phyloP scores from a whole-genome alignment of 2,888 invertebrate genomes.

The Chrysolina haemoptera region DNA sequence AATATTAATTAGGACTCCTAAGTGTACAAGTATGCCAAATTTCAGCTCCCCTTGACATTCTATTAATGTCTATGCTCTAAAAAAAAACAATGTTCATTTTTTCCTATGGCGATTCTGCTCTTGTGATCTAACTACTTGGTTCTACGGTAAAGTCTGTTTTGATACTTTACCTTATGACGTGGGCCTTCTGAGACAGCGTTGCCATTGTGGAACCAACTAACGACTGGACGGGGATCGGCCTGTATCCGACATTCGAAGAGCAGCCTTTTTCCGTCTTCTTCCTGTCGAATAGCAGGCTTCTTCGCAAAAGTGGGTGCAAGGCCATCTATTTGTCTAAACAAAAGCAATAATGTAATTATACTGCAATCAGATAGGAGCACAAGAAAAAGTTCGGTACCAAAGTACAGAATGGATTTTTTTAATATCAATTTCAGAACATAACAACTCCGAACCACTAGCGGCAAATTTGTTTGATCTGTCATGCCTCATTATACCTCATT shows the following conservation, averaged over 20 bases:
- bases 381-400: background rate
- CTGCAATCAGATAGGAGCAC: background rate
- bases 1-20: no score
- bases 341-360: conserved; percentile 19
- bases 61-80: no score
- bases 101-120: background rate
- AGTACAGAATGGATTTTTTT: background rate
- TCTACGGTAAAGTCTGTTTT: background rate
- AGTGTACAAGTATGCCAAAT: no score
- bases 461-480: no score
- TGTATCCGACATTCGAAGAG: conserved; percentile 96
- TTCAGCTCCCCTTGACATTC: no score
- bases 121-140: background rate
- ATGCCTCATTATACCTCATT: no score
- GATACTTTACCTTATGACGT: conserved; percentile 84
- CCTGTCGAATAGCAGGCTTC: conserved; percentile 97
- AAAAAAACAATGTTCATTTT: background rate
- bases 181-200: conserved; percentile 84
- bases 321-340: conserved; percentile 94
- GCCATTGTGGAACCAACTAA: conserved; percentile 93
- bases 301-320: conserved; percentile 98
- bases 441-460: no score
- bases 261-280: conserved; percentile 94
- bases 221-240: conserved; percentile 91
- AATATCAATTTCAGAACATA: no score